These are phyloP conservation scores for Leucoma salicis DNA, from an alignment of 2,888 invertebrate species.

Conservation along the genomic window DNA sequence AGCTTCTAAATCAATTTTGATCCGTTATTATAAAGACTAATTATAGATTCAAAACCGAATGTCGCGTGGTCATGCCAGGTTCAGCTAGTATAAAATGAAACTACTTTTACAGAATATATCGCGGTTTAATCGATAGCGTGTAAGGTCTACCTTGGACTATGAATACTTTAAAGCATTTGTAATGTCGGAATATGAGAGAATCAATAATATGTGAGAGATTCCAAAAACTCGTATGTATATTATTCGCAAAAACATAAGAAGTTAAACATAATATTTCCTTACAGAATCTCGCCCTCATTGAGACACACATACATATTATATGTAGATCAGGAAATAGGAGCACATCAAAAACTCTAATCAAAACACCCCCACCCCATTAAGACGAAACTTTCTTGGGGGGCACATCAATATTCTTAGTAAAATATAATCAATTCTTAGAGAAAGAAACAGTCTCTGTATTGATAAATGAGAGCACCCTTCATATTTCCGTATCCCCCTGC, in stretches of 20 bases:
- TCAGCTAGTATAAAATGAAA: too few relatives aligned
- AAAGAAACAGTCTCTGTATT: conserved; percentile 82
- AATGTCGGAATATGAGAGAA: too few relatives aligned
- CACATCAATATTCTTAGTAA: conserved; percentile 77
- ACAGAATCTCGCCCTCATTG: conserved; percentile 1
- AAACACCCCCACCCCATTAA: conserved; percentile 47
- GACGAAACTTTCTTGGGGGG: conserved; percentile 52
- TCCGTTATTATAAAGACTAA: too few relatives aligned
- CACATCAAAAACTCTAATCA: conserved; percentile 75
- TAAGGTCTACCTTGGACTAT: too few relatives aligned
- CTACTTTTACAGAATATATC: too few relatives aligned
- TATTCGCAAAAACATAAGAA: not conserved
- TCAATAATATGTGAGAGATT: too few relatives aligned
- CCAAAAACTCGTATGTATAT: too few relatives aligned
- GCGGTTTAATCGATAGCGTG: too few relatives aligned
- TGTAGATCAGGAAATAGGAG: conserved; percentile 29
- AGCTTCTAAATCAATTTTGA: too few relatives aligned
- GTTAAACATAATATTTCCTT: conserved; percentile 1
- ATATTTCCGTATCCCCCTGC: conserved; percentile 73
- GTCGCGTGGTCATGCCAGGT: too few relatives aligned
- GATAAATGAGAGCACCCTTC: conserved; percentile 81
- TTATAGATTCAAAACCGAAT: too few relatives aligned
- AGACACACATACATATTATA: conserved; percentile 17
- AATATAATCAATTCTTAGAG: conserved; percentile 81
- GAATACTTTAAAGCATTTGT: too few relatives aligned